Base-by-base conservation (phyloP, 2,888 invertebrate genomes). In the Acleris sparsana region DNA sequence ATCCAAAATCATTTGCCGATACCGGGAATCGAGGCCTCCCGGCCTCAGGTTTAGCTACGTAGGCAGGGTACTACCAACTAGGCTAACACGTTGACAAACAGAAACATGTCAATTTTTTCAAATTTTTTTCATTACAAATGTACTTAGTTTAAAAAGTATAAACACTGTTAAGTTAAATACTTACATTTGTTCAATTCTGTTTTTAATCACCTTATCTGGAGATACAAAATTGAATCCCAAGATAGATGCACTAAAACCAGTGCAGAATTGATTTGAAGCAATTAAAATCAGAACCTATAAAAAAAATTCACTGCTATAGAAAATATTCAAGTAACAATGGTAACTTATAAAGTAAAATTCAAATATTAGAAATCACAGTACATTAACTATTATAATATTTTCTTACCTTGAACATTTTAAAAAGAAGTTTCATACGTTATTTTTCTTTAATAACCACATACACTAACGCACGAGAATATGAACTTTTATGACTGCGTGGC, bases 211-310 rank as follows among this genome's bases (percentile, higher is more conserved):
- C 17, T 61, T 51, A 9, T 18, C 2, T 9, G 60, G 55, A 13
- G 55, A 17, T 5, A 13, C 17, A 0, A 52, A 56, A 52, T 44
- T 51, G 5, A 65, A 4, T 5, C 29, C 56, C 33, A 51, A 51
- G 20, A 61, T n/a, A 17, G 55, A 44, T 11, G 22, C 44, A 22
- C 55, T 18, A 7, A 16, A 46, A 33, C 16, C 20, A 16, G 44
- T 22, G 5, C 44, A 29, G 1, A 57, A 57, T 20, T 43, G 20
- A 25, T 44, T 44, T n/a, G 44, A n/a, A 18, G 51, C 43, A 5
- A 61, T 49, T 13, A 65, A 16, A 44, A 44, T n/a, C 13, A 65
- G 4, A 25, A 51, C 29, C 65, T 65, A 51, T 17, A 65, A 64
- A 17, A 46, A 46, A 16, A 5, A 9, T 39, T 3, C 13, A 13